These are phyloP conservation scores for Schlechtendalia chinensis DNA, from an alignment of 1,140 invertebrate genomes.

Conservation along the genomic window DNA sequence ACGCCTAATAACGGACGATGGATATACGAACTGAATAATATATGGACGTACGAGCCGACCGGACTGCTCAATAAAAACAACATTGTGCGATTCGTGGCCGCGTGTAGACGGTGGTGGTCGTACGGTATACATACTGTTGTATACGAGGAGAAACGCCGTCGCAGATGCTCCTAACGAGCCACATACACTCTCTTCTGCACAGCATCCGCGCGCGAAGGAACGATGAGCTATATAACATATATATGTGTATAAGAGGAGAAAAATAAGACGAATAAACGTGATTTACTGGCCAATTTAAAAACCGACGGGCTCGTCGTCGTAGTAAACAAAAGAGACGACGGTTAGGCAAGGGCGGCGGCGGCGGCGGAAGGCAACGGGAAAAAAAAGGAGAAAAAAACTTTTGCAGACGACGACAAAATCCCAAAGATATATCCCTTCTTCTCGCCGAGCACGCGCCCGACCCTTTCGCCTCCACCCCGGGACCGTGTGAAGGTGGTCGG, in stretches of 20 bases:
- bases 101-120: too few relatives aligned
- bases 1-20: too few relatives aligned
- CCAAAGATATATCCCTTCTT: slow-evolving; percentile 25
- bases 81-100: slow-evolving; percentile 31
- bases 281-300: slow-evolving; percentile 49
- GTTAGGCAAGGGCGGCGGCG: too few relatives aligned
- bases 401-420: slow-evolving; percentile 49
- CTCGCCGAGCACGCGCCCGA: too few relatives aligned
- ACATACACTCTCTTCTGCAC: slow-evolving; percentile 1
- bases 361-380: too few relatives aligned
- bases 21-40: too few relatives aligned
- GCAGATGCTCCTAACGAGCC: slow-evolving; percentile 48
- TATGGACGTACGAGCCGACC: slow-evolving; percentile 3
- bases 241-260: background rate
- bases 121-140: background rate
- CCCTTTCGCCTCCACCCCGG: background rate
- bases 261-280: slow-evolving; percentile 37
- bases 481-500: too few relatives aligned
- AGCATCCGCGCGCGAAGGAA: too few relatives aligned
- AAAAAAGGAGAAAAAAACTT: slow-evolving; percentile 25
- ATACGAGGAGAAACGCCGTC: background rate
- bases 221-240: too few relatives aligned
- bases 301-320: slow-evolving; percentile 44
- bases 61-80: slow-evolving; percentile 46
- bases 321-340: slow-evolving; percentile 19